These are phyloP conservation scores for Meda fulgida DNA, from an alignment of 2,797 vertebrate species.

Conservation along the genomic window DNA sequence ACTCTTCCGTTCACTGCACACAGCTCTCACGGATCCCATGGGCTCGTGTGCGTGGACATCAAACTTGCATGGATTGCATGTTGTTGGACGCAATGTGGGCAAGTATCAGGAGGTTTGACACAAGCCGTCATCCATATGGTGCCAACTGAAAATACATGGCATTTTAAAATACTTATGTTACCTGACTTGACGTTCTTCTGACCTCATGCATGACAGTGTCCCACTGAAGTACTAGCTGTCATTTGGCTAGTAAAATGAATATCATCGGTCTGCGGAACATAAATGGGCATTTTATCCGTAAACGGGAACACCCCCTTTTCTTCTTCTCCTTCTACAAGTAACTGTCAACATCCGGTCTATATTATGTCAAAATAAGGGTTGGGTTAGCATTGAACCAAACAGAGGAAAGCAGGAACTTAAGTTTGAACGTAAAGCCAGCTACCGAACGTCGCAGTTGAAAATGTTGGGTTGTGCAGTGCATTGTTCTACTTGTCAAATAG, in stretches of 20 bases:
- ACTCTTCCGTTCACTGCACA: slow-evolving; percentile 45
- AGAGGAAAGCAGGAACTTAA: too few relatives aligned
- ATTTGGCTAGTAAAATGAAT: slow-evolving; percentile 19
- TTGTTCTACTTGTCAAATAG: too few relatives aligned
- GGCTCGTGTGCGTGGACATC: slow-evolving; percentile 2
- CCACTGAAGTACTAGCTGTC: slow-evolving; percentile 30
- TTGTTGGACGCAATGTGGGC: background rate
- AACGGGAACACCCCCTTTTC: too few relatives aligned
- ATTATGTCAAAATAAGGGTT: too few relatives aligned
- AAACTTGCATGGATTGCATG: slow-evolving; percentile 42
- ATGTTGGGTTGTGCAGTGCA: too few relatives aligned
- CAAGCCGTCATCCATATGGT: slow-evolving; percentile 25
- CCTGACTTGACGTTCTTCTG: background rate
- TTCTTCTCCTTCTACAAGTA: too few relatives aligned
- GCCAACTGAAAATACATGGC: background rate
- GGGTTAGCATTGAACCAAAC: too few relatives aligned
- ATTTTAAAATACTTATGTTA: background rate
- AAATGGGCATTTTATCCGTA: too few relatives aligned
- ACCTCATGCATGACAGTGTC: background rate
- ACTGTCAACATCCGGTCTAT: too few relatives aligned
- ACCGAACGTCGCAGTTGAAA: too few relatives aligned
- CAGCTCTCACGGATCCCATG: slow-evolving; percentile 10
- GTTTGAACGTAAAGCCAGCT: too few relatives aligned
- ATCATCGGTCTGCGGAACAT: too few relatives aligned
- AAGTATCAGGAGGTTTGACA: background rate